These are phyloP conservation scores for Marasmarcha lunaedactyla DNA, from an alignment of 2,888 invertebrate genomes.

Conservation along the genomic window DNA sequence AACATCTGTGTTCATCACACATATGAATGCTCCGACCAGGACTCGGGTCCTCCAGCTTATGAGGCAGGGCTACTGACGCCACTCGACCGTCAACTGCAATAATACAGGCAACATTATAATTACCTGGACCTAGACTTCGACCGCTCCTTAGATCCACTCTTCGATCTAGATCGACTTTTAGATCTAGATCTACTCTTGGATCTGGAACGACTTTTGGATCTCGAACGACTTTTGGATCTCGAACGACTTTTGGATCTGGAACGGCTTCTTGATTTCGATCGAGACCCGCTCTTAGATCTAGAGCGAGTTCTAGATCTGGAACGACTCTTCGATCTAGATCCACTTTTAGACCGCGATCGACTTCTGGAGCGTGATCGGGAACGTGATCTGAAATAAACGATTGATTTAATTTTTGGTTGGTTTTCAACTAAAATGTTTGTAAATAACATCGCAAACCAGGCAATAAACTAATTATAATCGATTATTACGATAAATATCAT, in stretches of 20 bases:
- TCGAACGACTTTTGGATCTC: constrained; percentile 37
- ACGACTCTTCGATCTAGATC: constrained; percentile 45
- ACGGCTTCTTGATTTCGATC: constrained; percentile 33
- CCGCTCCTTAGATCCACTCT: constrained; percentile 26
- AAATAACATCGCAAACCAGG: too few species aligned
- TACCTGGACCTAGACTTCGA: constrained; percentile 27
- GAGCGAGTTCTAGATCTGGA: constrained; percentile 31
- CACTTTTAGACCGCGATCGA: constrained; percentile 34
- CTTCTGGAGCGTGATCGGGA: constrained; percentile 35
- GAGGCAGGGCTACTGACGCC: too few species aligned
- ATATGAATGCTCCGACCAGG: too few species aligned
- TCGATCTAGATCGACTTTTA: constrained; percentile 27
- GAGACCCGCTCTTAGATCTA: constrained; percentile 38
- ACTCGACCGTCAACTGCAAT: too few species aligned
- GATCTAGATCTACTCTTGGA: constrained; percentile 27
- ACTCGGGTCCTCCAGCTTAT: too few species aligned
- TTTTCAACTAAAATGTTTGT: constrained; percentile 26
- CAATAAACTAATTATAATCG: too few species aligned
- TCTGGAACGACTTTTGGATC: constrained; percentile 26
- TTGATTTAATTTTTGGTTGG: constrained; percentile 45
- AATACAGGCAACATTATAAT: too few species aligned
- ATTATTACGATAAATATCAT: too few species aligned
- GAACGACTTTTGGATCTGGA: constrained; percentile 36
- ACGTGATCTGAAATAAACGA: constrained; percentile 32
- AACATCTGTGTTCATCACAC: too few species aligned